Base-by-base conservation (phyloP, 2,113 vertebrate species). In the Ovis aries region DNA sequence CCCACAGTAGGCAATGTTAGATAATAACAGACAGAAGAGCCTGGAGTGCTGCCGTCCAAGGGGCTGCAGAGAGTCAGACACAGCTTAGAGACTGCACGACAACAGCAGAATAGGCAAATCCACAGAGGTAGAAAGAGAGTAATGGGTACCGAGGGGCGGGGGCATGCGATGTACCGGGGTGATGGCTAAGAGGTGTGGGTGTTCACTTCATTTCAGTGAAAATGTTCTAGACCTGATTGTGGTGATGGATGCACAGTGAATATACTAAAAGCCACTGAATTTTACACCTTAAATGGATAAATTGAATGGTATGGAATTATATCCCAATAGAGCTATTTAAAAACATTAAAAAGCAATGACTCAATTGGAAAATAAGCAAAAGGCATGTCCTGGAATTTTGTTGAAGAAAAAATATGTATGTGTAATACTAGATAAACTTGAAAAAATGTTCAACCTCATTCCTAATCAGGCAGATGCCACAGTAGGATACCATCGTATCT, bases 331-430 rank as follows among this genome's bases (percentile, higher is more conserved):
- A 83, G 25, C 77, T 85, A 40, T 53, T 83, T 81, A 50, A 43
- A 43, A 83, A 91, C 40, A 91, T 83, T 33, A 78, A 5, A 59
- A 59, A 40, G 67, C 57, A 87, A 40, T 33, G 95, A 2, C 53
- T 95, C 45, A 52, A 6, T 82, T 53, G 84, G 59, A 82, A 96
- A 89, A 82, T 40, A 92, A 60, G 29, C 93, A 88, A 88, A 96
- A 91, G 27, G 5, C 64, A 52, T 10, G 21, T 81, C 36, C 31
- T 91, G 25, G 15, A n/a, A 89, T 86, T 91, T 92, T 27, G 36
- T 33, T 64, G 77, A 59, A 85, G 45, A 40, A 57, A 60, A 95
- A 53, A 87, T 50, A 31, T 8, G 4, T 23, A 27, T 40, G 13
- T 17, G 1, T 17, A 5, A 14, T 40, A 36, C 50, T 83, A 45